Base-by-base conservation (phyloP, 2,888 invertebrate species). In the Aethes cnicana region DNA sequence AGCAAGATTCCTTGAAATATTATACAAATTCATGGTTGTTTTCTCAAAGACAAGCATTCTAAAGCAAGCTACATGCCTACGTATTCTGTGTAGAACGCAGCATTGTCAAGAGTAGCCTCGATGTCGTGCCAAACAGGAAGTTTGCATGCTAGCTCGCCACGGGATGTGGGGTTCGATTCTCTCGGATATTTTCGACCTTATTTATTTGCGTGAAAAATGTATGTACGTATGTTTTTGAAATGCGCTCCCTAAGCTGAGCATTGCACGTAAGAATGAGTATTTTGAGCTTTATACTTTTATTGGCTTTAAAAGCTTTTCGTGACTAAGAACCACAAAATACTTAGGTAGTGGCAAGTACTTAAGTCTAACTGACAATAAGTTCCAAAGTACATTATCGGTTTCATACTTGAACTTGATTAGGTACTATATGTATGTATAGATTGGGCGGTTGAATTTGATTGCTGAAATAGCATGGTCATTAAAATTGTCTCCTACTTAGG, bases 61-160 rank as follows among this genome's bases (percentile, higher is more conserved):
- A 53, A 58, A 60, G 57, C 59, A 52, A 53, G 58, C 43, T 23
- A 33, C 58, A 59, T 62, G 62, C 58, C 52, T 57, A 64, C 59
- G 17, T 30, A 16, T 25, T 55, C 60, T 52, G 56, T n/a, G 60
- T 63, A 72, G 69, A 74, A 72, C 68, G 63, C 66, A 70, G 62
- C 65, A 80, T 76, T 68, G 80, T 78, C 77, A 71, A 69, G 74
- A 83, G 81, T 72, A 81, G 88, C 76, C 88, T 64, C 65, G 77
- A 67, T 81, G 87, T 78, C 87, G 84, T 84, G 88, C 88, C 88
- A 88, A 88, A 87, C 86, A 84, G 88, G 88, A 88, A 88, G 86
- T 77, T 66, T 70, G 82, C 78, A 72, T 74, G 77, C 79, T 77
- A 84, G 76, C 75, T 77, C 74, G 74, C 67, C 65, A 62, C 69